These are phyloP conservation scores for Drosophila recens DNA, from an alignment of 2,888 invertebrate species.

Conservation along the genomic window DNA sequence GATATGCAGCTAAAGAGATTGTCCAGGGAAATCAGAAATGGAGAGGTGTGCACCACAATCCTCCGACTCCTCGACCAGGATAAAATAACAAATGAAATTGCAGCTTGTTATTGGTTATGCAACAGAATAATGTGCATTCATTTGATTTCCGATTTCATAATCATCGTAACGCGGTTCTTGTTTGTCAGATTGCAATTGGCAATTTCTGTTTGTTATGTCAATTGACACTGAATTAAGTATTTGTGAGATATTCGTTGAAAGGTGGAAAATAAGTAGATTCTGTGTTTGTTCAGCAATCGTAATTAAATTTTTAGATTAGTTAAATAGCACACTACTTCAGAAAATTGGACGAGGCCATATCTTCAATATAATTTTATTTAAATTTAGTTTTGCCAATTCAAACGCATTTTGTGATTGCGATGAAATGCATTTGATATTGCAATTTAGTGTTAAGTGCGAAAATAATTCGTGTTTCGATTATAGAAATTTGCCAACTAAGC, in stretches of 20 bases:
- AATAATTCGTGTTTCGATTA: not conserved
- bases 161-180: not conserved
- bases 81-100: constrained; percentile 15
- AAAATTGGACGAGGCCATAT: no score
- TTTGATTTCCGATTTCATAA: constrained; percentile 20
- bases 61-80: not conserved
- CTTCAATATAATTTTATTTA: not conserved
- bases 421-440: not conserved
- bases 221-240: not conserved
- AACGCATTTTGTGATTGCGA: not conserved
- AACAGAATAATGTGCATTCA: constrained; percentile 14
- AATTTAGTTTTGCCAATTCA: not conserved
- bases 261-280: not conserved
- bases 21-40: constrained; percentile 65
- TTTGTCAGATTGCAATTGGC: not conserved
- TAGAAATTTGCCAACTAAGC: constrained; percentile 21
- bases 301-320: not conserved
- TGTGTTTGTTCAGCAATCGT: no score
- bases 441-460: constrained; percentile 7
- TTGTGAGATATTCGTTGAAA: not conserved
- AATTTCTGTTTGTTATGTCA: not conserved
- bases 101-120: constrained; percentile 30
- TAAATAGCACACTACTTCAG: not conserved
- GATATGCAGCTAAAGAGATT: constrained; percentile 41
- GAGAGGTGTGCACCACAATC: not conserved